Evolutionary conservation across 1,140 invertebrate species (phyloP).

Genomic region (Schlechtendalia chinensis): DNA sequence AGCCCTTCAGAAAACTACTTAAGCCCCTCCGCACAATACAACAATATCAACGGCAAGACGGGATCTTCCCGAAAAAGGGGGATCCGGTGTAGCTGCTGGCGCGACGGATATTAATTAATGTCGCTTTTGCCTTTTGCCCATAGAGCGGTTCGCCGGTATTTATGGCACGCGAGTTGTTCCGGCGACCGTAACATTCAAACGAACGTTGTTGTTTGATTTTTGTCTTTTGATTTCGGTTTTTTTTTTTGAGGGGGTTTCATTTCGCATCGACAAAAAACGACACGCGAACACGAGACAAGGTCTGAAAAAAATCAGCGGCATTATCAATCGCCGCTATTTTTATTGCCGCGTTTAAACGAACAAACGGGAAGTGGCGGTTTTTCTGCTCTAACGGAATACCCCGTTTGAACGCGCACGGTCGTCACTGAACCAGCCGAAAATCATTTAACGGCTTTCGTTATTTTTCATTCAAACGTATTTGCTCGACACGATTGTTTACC

Average conservation of each 20-base stretch:
- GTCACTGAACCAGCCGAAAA: too few species aligned
- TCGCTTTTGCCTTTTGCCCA: conserved; percentile 28
- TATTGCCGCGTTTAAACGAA: not conserved
- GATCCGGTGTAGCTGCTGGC: not conserved
- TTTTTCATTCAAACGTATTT: too few species aligned
- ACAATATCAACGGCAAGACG: conserved; percentile 34
- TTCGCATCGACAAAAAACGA: too few species aligned
- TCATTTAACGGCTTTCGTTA: too few species aligned
- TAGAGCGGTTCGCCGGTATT: not conserved
- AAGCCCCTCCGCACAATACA: not conserved
- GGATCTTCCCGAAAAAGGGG: not conserved
- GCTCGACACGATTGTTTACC: too few species aligned
- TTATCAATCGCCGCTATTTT: not conserved
- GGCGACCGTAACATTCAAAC: not conserved
- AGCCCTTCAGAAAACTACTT: conserved; percentile 40
- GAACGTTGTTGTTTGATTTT: not conserved
- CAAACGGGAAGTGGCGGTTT: not conserved
- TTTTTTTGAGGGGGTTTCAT: too few species aligned
- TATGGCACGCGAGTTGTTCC: not conserved
- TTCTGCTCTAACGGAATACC: too few species aligned
- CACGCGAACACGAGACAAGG: not conserved
- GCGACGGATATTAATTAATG: conserved; percentile 48
- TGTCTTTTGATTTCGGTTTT: too few species aligned
- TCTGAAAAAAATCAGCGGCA: not conserved
- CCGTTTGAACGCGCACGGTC: too few species aligned